phyloP scores from a whole-genome alignment of 37 sponge, comb jelly and placozoan genomes.

The Halisarca cf. caerulea region DNA sequence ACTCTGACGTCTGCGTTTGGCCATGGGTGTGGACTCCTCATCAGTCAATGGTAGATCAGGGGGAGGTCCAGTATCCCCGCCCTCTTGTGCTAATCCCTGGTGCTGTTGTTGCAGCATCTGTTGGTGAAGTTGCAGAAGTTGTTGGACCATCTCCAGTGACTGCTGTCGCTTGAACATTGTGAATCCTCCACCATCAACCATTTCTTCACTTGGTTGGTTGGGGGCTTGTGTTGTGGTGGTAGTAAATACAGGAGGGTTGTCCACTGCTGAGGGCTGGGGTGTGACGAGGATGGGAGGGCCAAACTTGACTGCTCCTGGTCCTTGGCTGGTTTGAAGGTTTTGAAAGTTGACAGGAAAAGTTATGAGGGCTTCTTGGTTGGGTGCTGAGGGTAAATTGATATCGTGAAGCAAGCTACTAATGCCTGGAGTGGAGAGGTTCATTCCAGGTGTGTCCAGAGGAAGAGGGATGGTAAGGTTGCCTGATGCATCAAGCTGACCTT shows the following conservation, averaged over 20 bases:
- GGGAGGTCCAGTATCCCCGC: no score
- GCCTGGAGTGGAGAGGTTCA: conserved; percentile 11
- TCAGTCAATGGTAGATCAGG: no score
- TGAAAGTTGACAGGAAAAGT: conserved; percentile 15
- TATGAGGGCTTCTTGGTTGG: not conserved
- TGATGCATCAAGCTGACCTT: conserved; percentile 13
- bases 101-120: not conserved
- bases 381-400: not conserved
- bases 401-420: conserved; percentile 1
- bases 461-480: conserved; percentile 17
- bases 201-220: not conserved
- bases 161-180: conserved; percentile 17
- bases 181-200: not conserved
- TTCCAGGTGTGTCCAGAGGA: conserved; percentile 15
- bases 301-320: conserved; percentile 6
- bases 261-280: conserved; percentile 15
- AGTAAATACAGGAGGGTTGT: not conserved
- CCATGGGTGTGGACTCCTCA: no score
- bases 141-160: conserved; percentile 24
- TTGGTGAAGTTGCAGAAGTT: not conserved
- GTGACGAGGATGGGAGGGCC: conserved; percentile 27
- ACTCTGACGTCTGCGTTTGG: no score
- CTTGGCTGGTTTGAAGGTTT: conserved; percentile 7
- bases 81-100: not conserved
- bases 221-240: not conserved